phyloP scores from a whole-genome alignment of 2,888 invertebrate species.

The Pocota personata region DNA sequence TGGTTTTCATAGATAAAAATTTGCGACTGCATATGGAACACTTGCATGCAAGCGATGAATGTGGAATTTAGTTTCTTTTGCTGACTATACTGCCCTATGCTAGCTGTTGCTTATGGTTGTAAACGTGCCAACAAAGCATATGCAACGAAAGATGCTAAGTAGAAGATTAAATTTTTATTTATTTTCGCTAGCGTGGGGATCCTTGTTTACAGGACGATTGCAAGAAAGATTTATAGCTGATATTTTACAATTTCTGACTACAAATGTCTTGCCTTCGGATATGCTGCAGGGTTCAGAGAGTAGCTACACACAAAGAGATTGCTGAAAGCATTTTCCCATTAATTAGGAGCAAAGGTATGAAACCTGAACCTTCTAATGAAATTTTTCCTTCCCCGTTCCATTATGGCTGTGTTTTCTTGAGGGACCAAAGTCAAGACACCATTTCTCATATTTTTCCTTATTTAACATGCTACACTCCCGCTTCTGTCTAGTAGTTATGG shows the following conservation, averaged over 20 bases:
- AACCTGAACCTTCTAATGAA: conserved; percentile 58
- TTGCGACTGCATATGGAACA: conserved; percentile 42
- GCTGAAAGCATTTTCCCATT: conserved; percentile 71
- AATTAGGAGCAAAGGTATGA: conserved; percentile 57
- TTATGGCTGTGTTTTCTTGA: background rate
- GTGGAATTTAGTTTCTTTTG: background rate
- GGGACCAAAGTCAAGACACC: conserved; percentile 52
- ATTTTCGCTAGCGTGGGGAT: background rate
- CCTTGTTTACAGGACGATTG: conserved; percentile 3
- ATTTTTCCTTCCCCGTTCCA: conserved; percentile 6
- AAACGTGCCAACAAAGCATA: conserved; percentile 43
- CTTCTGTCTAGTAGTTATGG: conserved; percentile 14
- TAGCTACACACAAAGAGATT: conserved; percentile 33
- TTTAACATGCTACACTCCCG: conserved; percentile 12
- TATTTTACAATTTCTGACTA: conserved; percentile 65
- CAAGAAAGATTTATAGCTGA: conserved; percentile 61
- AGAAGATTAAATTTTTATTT: conserved; percentile 58
- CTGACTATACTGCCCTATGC: background rate
- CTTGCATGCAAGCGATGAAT: conserved; percentile 57
- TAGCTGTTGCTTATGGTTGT: conserved; percentile 45
- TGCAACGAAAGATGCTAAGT: conserved; percentile 58
- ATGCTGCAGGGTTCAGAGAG: conserved; percentile 13
- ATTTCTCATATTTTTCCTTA: conserved; percentile 68
- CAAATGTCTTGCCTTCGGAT: conserved; percentile 18
- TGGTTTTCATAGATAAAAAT: conserved; percentile 47